Conservation (phyloP, 2,888 invertebrate genomes). For the Pachliopta kotzebuea region DNA sequence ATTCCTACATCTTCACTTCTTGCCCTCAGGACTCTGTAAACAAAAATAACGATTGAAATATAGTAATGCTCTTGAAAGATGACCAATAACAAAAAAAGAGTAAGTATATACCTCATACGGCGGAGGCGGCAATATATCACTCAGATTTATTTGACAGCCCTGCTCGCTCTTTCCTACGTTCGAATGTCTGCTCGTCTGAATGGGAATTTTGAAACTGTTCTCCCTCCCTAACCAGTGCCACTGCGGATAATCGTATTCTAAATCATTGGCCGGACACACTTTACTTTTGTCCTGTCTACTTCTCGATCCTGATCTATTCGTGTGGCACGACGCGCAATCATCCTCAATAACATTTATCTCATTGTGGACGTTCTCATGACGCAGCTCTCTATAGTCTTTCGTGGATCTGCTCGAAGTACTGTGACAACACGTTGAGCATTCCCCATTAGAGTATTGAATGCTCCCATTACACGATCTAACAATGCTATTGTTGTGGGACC, state of each 20-base stretch:
- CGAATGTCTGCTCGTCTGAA: slow-evolving; percentile 71
- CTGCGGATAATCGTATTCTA: slow-evolving; percentile 77
- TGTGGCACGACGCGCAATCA: slow-evolving; percentile 71
- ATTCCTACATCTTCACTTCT: slow-evolving; percentile 39
- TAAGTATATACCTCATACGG: slow-evolving; percentile 80
- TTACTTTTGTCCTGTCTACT: slow-evolving; percentile 77
- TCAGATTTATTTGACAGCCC: slow-evolving; percentile 82
- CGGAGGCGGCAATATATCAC: slow-evolving; percentile 83
- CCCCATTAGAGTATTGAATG: slow-evolving; percentile 73
- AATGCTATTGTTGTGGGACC: slow-evolving; percentile 77
- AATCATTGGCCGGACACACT: slow-evolving; percentile 73
- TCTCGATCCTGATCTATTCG: slow-evolving; percentile 72
- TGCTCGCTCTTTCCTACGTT: slow-evolving; percentile 73
- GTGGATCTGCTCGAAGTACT: slow-evolving; percentile 75
- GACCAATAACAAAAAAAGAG: slow-evolving; percentile 38
- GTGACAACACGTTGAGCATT: slow-evolving; percentile 75
- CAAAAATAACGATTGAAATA: slow-evolving; percentile 35
- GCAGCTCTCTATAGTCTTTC: slow-evolving; percentile 72
- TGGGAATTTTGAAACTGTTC: slow-evolving; percentile 79
- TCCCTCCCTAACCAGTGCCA: slow-evolving; percentile 77
- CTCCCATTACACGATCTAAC: slow-evolving; percentile 75
- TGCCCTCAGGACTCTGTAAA: slow-evolving; percentile 69
- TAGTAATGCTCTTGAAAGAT: slow-evolving; percentile 44
- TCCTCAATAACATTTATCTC: slow-evolving; percentile 70
- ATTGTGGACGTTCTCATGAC: slow-evolving; percentile 63